phyloP scores from a whole-genome alignment of 2,113 vertebrate species.

The Lutjanus erythropterus region DNA sequence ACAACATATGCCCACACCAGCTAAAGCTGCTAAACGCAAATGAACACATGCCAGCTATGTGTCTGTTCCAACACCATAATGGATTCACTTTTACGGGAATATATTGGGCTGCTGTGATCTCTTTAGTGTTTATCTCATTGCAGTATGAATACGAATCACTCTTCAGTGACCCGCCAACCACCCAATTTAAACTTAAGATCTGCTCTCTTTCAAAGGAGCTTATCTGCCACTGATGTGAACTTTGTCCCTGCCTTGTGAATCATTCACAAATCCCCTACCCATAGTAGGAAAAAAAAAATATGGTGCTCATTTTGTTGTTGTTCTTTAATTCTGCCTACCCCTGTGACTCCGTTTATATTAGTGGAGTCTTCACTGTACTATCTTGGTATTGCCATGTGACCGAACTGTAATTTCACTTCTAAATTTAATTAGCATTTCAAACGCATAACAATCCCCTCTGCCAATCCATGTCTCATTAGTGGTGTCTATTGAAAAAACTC shows the following conservation, averaged over 20 bases:
- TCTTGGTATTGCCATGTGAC: slow-evolving; percentile 72
- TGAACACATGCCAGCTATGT: background rate
- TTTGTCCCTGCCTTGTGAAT: slow-evolving; percentile 11
- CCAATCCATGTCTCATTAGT: slow-evolving; percentile 80
- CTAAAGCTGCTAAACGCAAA: background rate
- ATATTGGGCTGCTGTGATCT: slow-evolving; percentile 43
- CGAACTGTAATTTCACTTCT: slow-evolving; percentile 73
- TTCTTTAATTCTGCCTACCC: slow-evolving; percentile 34
- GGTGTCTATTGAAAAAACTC: slow-evolving; percentile 69
- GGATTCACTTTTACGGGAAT: slow-evolving; percentile 5
- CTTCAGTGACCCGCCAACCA: slow-evolving; percentile 15
- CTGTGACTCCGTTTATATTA: slow-evolving; percentile 36
- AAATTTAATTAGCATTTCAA: slow-evolving; percentile 85
- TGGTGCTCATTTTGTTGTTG: slow-evolving; percentile 6
- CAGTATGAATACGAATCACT: slow-evolving; percentile 10
- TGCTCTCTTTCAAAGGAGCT: slow-evolving; percentile 23
- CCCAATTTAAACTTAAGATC: slow-evolving; percentile 22
- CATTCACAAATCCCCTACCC: slow-evolving; percentile 5
- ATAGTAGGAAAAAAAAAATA: background rate
- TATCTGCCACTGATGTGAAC: slow-evolving; percentile 33
- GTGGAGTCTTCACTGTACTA: slow-evolving; percentile 38
- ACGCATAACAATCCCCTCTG: slow-evolving; percentile 74
- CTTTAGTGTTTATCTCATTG: slow-evolving; percentile 29
- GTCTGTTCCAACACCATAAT: background rate
- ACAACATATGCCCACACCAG: slow-evolving; percentile 33